Percentiles rank a stretch among this genome's conserved stretches.
These are phyloP conservation scores for Elanoides forficatus DNA, from an alignment of 2,113 vertebrate genomes.

Conservation along the genomic window DNA sequence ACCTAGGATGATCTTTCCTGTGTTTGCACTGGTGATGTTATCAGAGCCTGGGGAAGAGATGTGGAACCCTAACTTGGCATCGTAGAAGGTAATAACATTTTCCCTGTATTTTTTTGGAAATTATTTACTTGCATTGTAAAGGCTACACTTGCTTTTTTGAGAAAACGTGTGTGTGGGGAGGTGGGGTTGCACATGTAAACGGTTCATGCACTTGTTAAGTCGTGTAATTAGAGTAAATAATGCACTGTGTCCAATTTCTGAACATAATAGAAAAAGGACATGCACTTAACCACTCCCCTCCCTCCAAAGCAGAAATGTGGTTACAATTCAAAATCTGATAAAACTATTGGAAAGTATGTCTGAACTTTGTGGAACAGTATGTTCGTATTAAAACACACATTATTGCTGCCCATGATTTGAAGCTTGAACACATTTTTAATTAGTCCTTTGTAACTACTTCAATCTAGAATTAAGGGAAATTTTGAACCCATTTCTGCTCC, in stretches of 20 bases:
- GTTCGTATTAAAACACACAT: not conserved
- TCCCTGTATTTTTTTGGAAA: not conserved
- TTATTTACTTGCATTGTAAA: not conserved
- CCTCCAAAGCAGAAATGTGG: not conserved
- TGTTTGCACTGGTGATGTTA: slow-evolving; percentile 25
- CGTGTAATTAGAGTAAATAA: not conserved
- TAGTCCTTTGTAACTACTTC: not conserved
- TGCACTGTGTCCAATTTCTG: not conserved
- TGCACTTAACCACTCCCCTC: not conserved
- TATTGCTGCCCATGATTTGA: not conserved
- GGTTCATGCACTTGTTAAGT: not conserved
- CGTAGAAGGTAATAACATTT: not conserved
- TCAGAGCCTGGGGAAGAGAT: not conserved
- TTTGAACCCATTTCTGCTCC: not conserved
- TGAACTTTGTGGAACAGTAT: not conserved
- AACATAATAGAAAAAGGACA: not conserved
- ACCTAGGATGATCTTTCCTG: not conserved
- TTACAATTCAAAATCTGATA: not conserved
- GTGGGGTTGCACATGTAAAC: not conserved
- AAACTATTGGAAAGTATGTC: not conserved
- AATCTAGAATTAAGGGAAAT: not conserved
- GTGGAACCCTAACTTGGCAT: not conserved
- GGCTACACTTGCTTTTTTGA: not conserved
- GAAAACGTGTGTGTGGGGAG: not conserved
- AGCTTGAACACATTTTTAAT: not conserved